Base-by-base conservation (phyloP, 2,113 vertebrate species). In the Sinocyclocheilus grahami region DNA sequence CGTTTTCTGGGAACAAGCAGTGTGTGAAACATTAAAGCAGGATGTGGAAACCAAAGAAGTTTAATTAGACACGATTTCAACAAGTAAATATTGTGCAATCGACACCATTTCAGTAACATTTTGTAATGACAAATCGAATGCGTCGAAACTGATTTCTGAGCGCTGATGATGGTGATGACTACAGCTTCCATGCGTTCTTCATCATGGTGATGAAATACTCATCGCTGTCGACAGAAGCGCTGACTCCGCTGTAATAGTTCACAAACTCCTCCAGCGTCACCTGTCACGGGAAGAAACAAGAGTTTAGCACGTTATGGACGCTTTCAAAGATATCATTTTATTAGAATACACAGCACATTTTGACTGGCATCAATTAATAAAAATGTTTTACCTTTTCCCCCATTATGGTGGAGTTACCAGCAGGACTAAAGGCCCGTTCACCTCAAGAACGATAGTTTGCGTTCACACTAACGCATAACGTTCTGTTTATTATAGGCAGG, bases 221-320 rank as follows among this genome's bases (percentile, higher is more conserved):
- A 0, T 96, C 95, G 0, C 89, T 92, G 85, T 95, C 93, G 11
- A 96, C 62, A 0, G 95, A 95, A 46, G 91, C 91, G 0, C 94
- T 95, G 81, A 96, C 91, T 0, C 94, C 94, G 0, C 95, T 94
- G 90, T 96, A 95, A 87, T 95, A 95, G 86, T 95, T 94, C 48
- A 93, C 83, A 90, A 96, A 95, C 83, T 95, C 95, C 0, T 93
- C 94, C 76, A 90, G 78, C 0, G 95, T 95, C 69, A 96, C 93
- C 95, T 96, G 84, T 1, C 3, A 77, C 2, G n/a, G 6, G 75
- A 30, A 33, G 8, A n/a, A 48, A 13, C 10, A 0, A 63, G 3
- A 24, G 4, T 3, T 60, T 1, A 60, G 55, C 55, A 20, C 20
- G 2, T 22, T 22, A 58, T 58, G 18, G 7, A 2, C 55, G 6